Conservation (phyloP, 2,888 invertebrate species). For the Phasia obesa region DNA sequence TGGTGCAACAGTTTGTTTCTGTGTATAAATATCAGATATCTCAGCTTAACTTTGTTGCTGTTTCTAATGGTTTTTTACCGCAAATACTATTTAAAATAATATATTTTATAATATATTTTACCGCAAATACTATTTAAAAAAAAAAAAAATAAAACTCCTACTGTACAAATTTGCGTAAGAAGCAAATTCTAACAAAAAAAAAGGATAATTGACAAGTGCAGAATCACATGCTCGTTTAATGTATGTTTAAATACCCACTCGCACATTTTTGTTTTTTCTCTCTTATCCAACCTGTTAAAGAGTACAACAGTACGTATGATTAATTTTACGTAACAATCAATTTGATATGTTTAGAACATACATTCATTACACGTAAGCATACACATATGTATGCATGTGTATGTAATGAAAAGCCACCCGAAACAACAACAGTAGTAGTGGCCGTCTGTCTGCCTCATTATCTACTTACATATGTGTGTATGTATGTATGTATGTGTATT, state of each 20-base stretch:
- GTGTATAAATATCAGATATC: too few relatives aligned
- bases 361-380: background rate
- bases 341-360: background rate
- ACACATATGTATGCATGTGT: background rate
- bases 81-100: too few relatives aligned
- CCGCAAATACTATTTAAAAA: background rate
- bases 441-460: too few relatives aligned
- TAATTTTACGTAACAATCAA: conserved; percentile 6
- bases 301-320: conserved; percentile 11
- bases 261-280: background rate
- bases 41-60: too few relatives aligned
- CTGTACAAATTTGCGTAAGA: conserved; percentile 25
- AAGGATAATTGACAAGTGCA: conserved; percentile 56
- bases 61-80: too few relatives aligned
- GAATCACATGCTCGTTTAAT: background rate
- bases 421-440: too few relatives aligned
- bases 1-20: too few relatives aligned
- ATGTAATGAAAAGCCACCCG: too few relatives aligned
- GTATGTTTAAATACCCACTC: background rate
- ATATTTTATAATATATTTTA: too few relatives aligned
- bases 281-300: background rate
- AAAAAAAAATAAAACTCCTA: background rate
- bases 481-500: too few relatives aligned
- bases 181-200: background rate
- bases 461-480: too few relatives aligned